A percentile compares a stretch with the other conserved stretches of the same genome.
These are phyloP conservation scores for Andrena cerasifolii DNA, from an alignment of 1,140 invertebrate species.

Conservation along the genomic window DNA sequence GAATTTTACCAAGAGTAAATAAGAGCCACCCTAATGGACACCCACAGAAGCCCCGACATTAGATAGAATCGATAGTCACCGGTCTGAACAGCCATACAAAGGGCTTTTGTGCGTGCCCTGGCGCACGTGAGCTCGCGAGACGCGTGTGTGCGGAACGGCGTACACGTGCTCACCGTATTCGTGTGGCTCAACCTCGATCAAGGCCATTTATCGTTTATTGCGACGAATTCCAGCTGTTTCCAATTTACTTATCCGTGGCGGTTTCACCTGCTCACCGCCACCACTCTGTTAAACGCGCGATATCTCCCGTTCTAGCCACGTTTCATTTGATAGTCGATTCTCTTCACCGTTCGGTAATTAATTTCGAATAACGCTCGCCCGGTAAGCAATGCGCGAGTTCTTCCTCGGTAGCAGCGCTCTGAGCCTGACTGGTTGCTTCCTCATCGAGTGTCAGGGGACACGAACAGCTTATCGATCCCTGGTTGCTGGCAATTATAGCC, in stretches of 20 bases:
- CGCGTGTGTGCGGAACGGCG: conserved; percentile 3
- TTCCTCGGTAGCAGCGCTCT: too few relatives aligned
- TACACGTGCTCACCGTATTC: conserved; percentile 22
- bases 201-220: conserved; percentile 64
- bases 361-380: too few relatives aligned
- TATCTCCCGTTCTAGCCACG: not conserved
- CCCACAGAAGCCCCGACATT: conserved; percentile 34
- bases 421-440: not conserved
- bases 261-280: too few relatives aligned
- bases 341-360: too few relatives aligned
- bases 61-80: conserved; percentile 54
- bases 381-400: too few relatives aligned
- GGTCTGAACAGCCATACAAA: conserved; percentile 20
- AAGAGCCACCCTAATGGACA: too few relatives aligned
- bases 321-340: too few relatives aligned
- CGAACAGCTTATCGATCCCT: conserved; percentile 53
- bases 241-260: conserved; percentile 49
- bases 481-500: conserved; percentile 28
- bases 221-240: conserved; percentile 57
- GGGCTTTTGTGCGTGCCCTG: conserved; percentile 36
- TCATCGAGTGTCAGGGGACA: not conserved
- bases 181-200: conserved; percentile 60
- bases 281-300: too few relatives aligned
- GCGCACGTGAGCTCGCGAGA: conserved; percentile 9
- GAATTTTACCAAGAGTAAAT: too few relatives aligned